Evolutionary conservation across 2,113 vertebrate genomes (phyloP), one percentile per base, ranked within the genome.

Genomic region (Thomomys bottae): DNA sequence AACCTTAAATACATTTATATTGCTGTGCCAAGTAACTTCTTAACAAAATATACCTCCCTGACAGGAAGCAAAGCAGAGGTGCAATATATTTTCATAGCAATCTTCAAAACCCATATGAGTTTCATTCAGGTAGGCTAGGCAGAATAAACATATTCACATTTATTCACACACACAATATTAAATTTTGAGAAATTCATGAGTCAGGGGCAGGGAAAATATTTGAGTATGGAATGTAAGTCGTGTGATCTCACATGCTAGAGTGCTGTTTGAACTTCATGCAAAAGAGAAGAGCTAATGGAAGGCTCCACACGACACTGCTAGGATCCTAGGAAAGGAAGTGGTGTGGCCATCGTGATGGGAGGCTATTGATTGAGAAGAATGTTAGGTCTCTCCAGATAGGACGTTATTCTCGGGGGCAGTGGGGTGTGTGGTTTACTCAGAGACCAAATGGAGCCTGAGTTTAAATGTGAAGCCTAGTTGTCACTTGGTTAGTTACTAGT

Each of bases 341-440:
- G 75, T 92, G 80, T 30, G 68, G 30, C 61, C 30, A 32, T 45
- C 30, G 28, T 49, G 45, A 23, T 1, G 2, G 73, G 87, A 89
- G 92, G 84, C 23, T 86, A 73, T 30, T 34, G 84, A 77, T 30
- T 34, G 84, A 77, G 54, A 14, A 77, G 54, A 14, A 68, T 38
- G 34, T 70, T 88, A 67, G 57, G 45, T 89, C 88, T 91, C 83
- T 85, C 84, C 80, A 79, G 32, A 92, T 34, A 57, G 6, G 68
- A 67, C 28, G 34, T 30, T 61, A 61, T 87, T 28, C 49, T 32
- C 4, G 2, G 42, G n/a, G 42, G n/a, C 68, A 17, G 18, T 54
- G 49, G 49, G 49, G 15, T 79, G 42, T 36, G 34, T 64, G 54
- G 3, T 87, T 82, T 40, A 49, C n/a, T 83, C 28, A 32, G 34